Conservation (phyloP, 2,797 vertebrate species). For the Poeciliopsis paucimaculata region DNA sequence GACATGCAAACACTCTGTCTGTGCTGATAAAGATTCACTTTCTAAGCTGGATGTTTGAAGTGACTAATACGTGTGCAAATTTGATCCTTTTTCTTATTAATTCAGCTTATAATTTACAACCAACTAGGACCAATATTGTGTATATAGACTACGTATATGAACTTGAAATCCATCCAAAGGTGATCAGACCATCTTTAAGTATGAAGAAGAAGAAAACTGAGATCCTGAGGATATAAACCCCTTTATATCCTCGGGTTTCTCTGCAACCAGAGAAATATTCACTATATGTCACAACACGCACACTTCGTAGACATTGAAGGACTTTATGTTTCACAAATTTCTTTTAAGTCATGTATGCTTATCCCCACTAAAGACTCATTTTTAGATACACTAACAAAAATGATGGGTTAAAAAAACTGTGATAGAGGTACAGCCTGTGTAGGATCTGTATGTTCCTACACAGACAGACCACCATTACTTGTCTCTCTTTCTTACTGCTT, state of each 20-base stretch:
- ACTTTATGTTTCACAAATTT: background rate
- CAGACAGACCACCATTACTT: background rate
- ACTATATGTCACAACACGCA: background rate
- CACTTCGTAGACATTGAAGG: background rate
- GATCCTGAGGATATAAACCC: background rate
- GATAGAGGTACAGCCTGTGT: background rate
- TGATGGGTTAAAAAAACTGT: background rate
- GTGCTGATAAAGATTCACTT: background rate
- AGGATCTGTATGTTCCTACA: background rate
- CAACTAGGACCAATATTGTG: too few species aligned
- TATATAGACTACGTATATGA: background rate
- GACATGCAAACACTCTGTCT: background rate
- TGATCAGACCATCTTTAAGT: background rate
- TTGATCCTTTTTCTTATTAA: background rate
- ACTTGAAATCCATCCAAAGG: background rate
- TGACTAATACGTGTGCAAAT: background rate
- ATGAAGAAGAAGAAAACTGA: background rate
- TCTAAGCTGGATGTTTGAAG: background rate
- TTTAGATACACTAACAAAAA: background rate
- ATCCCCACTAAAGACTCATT: background rate
- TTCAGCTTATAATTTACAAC: background rate
- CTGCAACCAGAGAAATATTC: background rate
- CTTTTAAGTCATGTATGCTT: background rate
- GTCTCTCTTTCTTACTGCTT: background rate
- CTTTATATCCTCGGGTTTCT: background rate